Conservation (phyloP, 2,797 vertebrate species). For the Liasis olivaceus region DNA sequence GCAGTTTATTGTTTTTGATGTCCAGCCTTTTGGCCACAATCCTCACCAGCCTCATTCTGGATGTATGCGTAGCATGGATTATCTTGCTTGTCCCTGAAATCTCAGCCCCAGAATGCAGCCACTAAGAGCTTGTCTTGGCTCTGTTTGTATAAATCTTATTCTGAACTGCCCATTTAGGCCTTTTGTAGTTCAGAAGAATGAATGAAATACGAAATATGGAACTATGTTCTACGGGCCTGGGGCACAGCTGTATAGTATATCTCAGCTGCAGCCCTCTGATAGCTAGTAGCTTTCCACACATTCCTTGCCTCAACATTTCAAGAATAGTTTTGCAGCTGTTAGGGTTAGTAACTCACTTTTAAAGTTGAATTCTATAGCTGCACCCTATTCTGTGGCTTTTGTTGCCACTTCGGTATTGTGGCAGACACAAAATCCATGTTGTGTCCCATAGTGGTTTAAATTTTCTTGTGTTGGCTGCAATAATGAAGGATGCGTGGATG, state of each 20-base stretch:
- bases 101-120: accelerated
- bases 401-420: neutral
- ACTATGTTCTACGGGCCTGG: neutral
- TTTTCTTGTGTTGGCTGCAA: neutral
- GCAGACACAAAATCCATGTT: neutral
- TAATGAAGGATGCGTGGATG: neutral
- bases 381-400: neutral
- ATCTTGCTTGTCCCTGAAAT: neutral
- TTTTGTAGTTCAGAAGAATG: neutral
- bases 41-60: neutral
- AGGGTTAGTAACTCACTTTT: neutral
- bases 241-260: neutral
- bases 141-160: neutral
- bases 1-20: neutral
- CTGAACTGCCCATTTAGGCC: neutral
- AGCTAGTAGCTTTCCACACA: neutral
- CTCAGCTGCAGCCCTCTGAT: neutral
- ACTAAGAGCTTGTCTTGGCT: neutral
- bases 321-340: neutral
- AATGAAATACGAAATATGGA: neutral
- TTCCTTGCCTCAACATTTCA: neutral
- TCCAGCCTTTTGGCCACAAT: neutral
- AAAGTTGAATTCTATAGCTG: neutral
- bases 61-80: neutral
- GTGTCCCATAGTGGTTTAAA: neutral